phyloP scores from a whole-genome alignment of 2,888 invertebrate genomes.

The Neoaliturus tenellus region DNA sequence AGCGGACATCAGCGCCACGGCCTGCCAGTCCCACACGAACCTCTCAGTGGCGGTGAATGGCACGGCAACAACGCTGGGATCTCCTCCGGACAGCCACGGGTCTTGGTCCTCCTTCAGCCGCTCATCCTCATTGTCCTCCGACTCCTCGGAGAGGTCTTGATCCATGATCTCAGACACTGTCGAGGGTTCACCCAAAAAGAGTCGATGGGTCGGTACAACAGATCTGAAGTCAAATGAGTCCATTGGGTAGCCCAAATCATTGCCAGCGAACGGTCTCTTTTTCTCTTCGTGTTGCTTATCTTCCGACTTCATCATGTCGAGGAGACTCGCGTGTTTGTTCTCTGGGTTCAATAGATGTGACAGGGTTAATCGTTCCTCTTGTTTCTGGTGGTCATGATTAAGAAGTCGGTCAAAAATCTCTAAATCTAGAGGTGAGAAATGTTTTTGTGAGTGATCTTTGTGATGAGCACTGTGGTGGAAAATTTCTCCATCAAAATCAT shows the following conservation, averaged over 20 bases:
- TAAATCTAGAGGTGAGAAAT: constrained; percentile 55
- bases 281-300: constrained; percentile 32
- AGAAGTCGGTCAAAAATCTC: constrained; percentile 54
- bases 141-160: constrained; percentile 51
- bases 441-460: constrained; percentile 34
- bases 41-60: constrained; percentile 71
- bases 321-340: not conserved
- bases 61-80: constrained; percentile 58
- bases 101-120: constrained; percentile 28
- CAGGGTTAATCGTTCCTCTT: constrained; percentile 3
- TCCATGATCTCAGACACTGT: constrained; percentile 63
- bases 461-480: constrained; percentile 36
- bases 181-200: constrained; percentile 62
- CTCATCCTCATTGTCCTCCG: constrained; percentile 10
- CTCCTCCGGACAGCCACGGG: not conserved
- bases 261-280: not conserved
- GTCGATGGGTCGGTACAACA: constrained; percentile 56
- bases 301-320: constrained; percentile 44
- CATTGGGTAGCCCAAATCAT: constrained; percentile 43
- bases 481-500: not conserved
- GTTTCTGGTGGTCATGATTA: constrained; percentile 41
- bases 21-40: constrained; percentile 84
- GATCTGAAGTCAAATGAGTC: constrained; percentile 53
- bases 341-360: constrained; percentile 17
- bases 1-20: constrained; percentile 82